Evolutionary conservation across 1,140 invertebrate genomes (phyloP), one percentile per base, ranked within the genome.

Genomic region (Drosophila ananassae): DNA sequence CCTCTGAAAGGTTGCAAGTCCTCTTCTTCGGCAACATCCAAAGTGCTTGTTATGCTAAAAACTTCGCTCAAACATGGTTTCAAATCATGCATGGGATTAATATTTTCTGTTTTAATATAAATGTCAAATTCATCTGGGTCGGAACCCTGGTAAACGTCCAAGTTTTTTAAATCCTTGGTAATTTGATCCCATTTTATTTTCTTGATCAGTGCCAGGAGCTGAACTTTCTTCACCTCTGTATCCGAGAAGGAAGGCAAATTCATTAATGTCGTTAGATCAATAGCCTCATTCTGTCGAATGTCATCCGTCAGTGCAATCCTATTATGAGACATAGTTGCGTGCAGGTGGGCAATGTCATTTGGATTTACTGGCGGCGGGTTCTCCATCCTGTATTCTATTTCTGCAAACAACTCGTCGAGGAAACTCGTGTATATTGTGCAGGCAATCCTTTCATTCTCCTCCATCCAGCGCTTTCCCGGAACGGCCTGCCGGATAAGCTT

Each of bases 381-480:
- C 8, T 78, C 39, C 0, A 63, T 22, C 7, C 37, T 61, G 0
- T 25, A 8, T 0, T 66, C 6, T 21, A 87, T 79, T 0, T 1
- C 6, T 0, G 17, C 24, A 2, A 89, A 84, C 5, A 91, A 22
- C 2, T 85, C 78, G 24, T 79, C 64, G 1, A 91, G 47, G 0
- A 91, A 48, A 61, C 75, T 71, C 3, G 55, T 48, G 17, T 61
- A 54, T 37, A 59, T 82, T 13, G 89, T 77, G 8, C 58, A 22
- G 0, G 55, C 79, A 13, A 90, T 57, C 0, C 78, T 69, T 44
- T 91, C 90, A 0, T 12, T 52, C 53, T 75, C 57, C 2, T 75
- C 74, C 22, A 52, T 77, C 90, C 90, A 91, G 17, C 90, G 90
- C 1, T 58, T 25, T 4, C 89, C 91, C 0, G 89, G 89, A 1